phyloP scores from a whole-genome alignment of 2,888 invertebrate species.

The Habrosyne pyritoides region DNA sequence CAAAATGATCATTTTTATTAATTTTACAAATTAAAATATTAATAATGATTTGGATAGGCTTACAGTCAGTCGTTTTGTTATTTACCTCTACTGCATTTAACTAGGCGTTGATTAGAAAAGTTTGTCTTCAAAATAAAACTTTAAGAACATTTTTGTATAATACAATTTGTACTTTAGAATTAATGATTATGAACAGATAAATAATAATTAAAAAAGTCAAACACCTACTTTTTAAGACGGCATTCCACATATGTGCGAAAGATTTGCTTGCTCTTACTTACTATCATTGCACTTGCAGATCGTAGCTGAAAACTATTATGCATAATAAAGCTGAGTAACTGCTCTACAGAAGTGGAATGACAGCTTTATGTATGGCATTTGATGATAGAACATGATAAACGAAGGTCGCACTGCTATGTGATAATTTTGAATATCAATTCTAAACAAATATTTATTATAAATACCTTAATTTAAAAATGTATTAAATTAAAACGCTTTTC shows the following conservation, averaged over 20 bases:
- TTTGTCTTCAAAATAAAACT: background rate
- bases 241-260: no score
- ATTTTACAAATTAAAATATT: constrained; percentile 47
- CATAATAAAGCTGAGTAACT: no score
- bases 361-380: background rate
- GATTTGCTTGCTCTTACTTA: no score
- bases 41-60: constrained; percentile 52
- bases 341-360: background rate
- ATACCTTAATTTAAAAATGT: no score
- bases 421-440: background rate
- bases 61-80: constrained; percentile 54
- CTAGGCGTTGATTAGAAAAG: background rate
- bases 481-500: no score
- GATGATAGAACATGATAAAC: background rate
- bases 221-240: no score
- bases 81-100: constrained; percentile 6
- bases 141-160: background rate
- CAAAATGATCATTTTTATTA: constrained; percentile 28
- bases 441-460: background rate
- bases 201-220: background rate
- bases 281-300: no score
- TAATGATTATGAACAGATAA: background rate
- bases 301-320: no score
- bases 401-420: background rate
- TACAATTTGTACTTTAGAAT: background rate